Conservation (phyloP, 2,797 vertebrate genomes). For the Amniataba percoides region DNA sequence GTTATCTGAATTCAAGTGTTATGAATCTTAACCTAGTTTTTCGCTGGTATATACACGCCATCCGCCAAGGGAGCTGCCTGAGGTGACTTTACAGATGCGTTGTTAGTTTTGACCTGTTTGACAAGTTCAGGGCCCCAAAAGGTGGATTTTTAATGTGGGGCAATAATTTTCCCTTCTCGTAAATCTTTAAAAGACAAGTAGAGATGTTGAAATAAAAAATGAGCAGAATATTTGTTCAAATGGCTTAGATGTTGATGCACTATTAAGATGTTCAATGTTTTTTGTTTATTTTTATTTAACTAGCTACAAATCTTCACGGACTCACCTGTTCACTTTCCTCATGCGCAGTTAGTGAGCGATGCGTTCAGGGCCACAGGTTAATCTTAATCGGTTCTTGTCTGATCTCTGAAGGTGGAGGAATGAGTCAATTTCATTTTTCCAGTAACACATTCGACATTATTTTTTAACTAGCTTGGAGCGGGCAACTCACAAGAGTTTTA, state of each 20-base stretch:
- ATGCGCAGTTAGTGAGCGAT: not conserved
- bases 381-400: conserved; percentile 11
- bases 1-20: not conserved
- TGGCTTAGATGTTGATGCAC: not conserved
- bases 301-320: not conserved
- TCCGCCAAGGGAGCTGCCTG: not conserved
- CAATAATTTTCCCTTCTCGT: not conserved
- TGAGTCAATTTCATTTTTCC: not conserved
- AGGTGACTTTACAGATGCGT: conserved; percentile 3
- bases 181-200: no score
- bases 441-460: not conserved
- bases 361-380: not conserved
- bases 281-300: not conserved
- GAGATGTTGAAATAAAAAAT: not conserved
- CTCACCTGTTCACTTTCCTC: not conserved
- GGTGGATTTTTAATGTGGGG: not conserved
- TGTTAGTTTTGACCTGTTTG: not conserved
- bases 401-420: not conserved
- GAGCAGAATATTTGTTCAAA: not conserved
- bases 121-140: not conserved
- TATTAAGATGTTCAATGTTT: not conserved
- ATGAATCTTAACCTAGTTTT: not conserved
- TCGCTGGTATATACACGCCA: not conserved
- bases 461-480: conserved; percentile 3
- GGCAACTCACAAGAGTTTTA: conserved; percentile 24